phyloP scores from a whole-genome alignment of 2,888 invertebrate genomes.

The Andrena chrysosceles region DNA sequence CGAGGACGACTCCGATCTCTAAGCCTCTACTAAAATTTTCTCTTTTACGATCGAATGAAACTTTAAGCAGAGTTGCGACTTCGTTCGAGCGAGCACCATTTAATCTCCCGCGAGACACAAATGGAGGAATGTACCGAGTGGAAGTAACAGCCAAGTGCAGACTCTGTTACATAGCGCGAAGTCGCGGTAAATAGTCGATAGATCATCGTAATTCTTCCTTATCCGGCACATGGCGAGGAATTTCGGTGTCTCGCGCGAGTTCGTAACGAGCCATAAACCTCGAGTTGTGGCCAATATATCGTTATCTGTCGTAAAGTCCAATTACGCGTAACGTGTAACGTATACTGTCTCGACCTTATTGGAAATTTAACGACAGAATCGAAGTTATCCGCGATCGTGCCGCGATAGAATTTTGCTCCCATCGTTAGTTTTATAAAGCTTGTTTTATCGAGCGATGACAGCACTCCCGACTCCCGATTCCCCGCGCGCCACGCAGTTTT shows the following conservation, averaged over 20 bases:
- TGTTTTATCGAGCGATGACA: not conserved
- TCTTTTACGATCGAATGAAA: no score
- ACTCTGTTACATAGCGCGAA: no score
- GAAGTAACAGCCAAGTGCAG: no score
- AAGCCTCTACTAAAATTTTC: no score
- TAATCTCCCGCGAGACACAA: no score
- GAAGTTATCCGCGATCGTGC: not conserved
- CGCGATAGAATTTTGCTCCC: not conserved
- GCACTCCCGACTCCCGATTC: not conserved
- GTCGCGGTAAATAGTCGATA: not conserved
- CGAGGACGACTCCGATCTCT: no score
- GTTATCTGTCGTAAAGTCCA: not conserved
- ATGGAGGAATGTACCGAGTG: no score
- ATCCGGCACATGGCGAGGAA: not conserved
- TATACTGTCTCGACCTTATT: conserved; percentile 4
- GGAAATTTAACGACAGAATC: conserved; percentile 10
- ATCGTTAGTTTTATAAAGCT: not conserved
- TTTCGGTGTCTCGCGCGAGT: not conserved
- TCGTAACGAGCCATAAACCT: not conserved
- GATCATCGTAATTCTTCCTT: not conserved
- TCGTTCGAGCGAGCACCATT: no score
- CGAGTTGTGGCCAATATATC: not conserved
- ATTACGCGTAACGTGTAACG: not conserved
- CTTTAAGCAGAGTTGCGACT: no score
- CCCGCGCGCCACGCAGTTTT: not conserved